Evolutionary conservation across 30 jellyfish, hydroid and myxozoan species (phyloP).

Genomic region (Cassiopea xamachana): DNA sequence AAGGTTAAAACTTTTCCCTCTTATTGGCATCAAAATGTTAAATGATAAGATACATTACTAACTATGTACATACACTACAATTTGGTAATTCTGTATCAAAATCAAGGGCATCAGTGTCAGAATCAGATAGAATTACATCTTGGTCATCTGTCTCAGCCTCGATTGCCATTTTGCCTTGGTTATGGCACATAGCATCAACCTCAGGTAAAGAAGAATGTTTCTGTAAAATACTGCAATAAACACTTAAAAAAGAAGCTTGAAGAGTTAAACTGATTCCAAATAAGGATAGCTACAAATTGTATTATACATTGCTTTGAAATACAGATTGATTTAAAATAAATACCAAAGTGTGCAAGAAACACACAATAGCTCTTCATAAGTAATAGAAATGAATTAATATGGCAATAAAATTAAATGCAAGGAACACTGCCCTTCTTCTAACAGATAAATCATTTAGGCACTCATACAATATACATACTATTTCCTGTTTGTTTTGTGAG

Average conservation of each 20-base stretch:
- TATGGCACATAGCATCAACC: neutral
- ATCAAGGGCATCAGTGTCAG: slow-evolving; percentile 1
- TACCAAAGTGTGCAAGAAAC: no score
- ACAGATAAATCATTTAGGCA: neutral
- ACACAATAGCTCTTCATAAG: no score
- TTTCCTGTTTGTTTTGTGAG: neutral
- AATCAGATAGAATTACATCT: neutral
- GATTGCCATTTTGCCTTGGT: neutral
- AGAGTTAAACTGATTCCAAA: no score
- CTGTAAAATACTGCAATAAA: neutral
- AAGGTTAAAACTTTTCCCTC: no score
- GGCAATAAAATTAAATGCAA: no score
- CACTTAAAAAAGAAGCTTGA: no score
- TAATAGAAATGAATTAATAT: no score
- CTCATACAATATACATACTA: neutral
- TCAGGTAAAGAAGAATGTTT: neutral
- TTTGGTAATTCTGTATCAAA: neutral
- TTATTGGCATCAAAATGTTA: no score
- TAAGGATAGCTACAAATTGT: no score
- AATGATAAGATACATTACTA: neutral
- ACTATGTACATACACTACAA: neutral
- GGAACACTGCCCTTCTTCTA: no score
- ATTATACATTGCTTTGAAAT: no score
- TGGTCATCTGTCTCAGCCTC: neutral
- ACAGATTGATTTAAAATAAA: no score